Conservation (phyloP, 2,113 vertebrate genomes). For the Chinchilla lanigera region DNA sequence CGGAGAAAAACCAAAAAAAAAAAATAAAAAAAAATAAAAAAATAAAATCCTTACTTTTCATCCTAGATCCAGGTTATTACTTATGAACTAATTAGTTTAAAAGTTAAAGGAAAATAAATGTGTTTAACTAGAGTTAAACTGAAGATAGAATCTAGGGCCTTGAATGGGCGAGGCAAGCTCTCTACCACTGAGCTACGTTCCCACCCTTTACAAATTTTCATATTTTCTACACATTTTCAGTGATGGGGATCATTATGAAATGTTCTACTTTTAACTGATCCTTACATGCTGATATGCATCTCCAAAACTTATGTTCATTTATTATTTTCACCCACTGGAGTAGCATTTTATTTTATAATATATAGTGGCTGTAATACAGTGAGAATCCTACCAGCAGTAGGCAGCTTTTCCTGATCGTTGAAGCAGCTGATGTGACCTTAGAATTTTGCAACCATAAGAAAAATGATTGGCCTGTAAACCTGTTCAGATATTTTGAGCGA, state of each 20-base stretch:
- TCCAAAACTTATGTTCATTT: neutral
- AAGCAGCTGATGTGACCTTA: neutral
- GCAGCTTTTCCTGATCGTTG: neutral
- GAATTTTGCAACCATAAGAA: slow-evolving; percentile 34
- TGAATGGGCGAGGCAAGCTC: neutral
- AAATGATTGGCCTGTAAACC: neutral
- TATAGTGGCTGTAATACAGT: neutral
- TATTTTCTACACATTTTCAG: neutral
- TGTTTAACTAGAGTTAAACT: slow-evolving; percentile 5
- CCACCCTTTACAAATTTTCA: neutral
- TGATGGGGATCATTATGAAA: neutral
- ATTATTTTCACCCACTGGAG: neutral
- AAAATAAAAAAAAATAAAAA: too few species aligned
- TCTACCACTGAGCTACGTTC: neutral
- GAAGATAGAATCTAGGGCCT: neutral
- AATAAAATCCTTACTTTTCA: slow-evolving; percentile 17
- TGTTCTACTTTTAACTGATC: slow-evolving; percentile 17
- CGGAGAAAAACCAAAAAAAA: too few species aligned
- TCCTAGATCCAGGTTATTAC: slow-evolving; percentile 39
- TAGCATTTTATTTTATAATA: neutral
- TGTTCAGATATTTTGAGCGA: neutral
- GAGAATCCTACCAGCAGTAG: neutral
- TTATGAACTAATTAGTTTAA: neutral
- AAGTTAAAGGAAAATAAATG: neutral
- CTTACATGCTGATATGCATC: neutral